Conservation (phyloP, 1,140 invertebrate species). For the Tetranychus urticae region DNA sequence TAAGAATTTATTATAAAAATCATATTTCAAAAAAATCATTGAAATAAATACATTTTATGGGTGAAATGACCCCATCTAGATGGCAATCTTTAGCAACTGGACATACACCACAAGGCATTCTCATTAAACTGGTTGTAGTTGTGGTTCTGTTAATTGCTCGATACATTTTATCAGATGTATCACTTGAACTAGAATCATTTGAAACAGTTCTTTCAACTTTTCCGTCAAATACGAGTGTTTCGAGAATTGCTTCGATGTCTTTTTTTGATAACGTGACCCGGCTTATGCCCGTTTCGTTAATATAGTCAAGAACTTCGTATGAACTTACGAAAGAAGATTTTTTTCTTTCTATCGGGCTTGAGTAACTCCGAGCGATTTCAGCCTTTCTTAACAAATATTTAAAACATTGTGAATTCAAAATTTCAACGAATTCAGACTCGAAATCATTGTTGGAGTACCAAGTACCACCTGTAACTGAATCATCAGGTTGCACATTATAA, state of each 20-base stretch:
- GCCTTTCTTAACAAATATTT: conserved; percentile 39
- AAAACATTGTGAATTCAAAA: conserved; percentile 72
- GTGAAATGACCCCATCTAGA: conserved; percentile 49
- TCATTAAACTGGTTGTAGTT: conserved; percentile 44
- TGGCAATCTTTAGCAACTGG: conserved; percentile 48
- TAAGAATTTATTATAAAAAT: not conserved
- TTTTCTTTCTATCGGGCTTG: conserved; percentile 38
- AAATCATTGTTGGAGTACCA: conserved; percentile 79
- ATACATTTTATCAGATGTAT: conserved; percentile 25
- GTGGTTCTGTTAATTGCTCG: conserved; percentile 41
- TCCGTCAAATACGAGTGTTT: conserved; percentile 77
- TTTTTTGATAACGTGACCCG: conserved; percentile 61
- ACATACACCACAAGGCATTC: conserved; percentile 71
- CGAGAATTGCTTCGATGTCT: conserved; percentile 73
- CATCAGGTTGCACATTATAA: conserved; percentile 74
- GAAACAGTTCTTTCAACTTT: conserved; percentile 49
- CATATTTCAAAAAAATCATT: conserved; percentile 54
- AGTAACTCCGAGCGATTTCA: not conserved
- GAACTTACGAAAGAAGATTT: conserved; percentile 46
- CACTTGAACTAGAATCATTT: conserved; percentile 21
- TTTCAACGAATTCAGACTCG: conserved; percentile 89
- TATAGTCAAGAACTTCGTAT: too few relatives aligned
- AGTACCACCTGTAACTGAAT: conserved; percentile 80
- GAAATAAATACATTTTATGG: conserved; percentile 58
- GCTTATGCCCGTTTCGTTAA: conserved; percentile 38